Percentiles rank a stretch among this genome's conserved stretches.
Evolutionary conservation across 2,888 invertebrate species (phyloP).

Genomic region (Cataglyphis albicans): DNA sequence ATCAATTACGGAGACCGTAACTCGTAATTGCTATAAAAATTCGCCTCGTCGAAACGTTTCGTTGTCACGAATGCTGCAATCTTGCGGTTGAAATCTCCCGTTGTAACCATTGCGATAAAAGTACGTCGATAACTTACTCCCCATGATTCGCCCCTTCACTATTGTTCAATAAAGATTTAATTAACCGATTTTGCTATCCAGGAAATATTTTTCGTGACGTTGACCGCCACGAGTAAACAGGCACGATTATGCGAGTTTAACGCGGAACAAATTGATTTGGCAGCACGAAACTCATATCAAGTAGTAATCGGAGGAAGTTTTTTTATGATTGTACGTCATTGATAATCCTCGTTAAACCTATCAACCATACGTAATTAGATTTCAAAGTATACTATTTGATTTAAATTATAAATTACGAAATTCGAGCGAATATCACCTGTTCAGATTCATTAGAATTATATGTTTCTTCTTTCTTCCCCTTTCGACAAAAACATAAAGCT

Average conservation of each 20-base stretch:
- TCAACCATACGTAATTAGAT: not conserved
- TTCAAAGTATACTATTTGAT: slow-evolving; percentile 1
- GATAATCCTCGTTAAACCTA: slow-evolving; percentile 4
- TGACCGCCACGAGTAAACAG: not conserved
- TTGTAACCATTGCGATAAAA: slow-evolving; percentile 1
- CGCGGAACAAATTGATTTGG: not conserved
- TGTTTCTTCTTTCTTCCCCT: slow-evolving; percentile 36
- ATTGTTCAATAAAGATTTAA: slow-evolving; percentile 37
- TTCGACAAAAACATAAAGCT: slow-evolving; percentile 57
- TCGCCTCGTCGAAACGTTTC: slow-evolving; percentile 24
- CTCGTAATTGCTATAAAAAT: slow-evolving; percentile 37
- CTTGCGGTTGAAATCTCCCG: not conserved
- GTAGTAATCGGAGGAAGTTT: not conserved
- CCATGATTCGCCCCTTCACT: not conserved
- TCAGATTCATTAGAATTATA: slow-evolving; percentile 55
- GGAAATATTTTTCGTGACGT: slow-evolving; percentile 21
- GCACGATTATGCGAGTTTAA: slow-evolving; percentile 19
- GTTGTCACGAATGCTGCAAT: slow-evolving; percentile 18
- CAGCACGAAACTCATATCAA: not conserved
- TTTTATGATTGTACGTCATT: not conserved
- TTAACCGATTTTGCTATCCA: slow-evolving; percentile 18
- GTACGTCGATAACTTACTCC: slow-evolving; percentile 2
- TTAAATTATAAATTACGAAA: slow-evolving; percentile 11
- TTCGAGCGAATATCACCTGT: slow-evolving; percentile 47
- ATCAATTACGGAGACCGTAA: slow-evolving; percentile 42